Conservation (phyloP, 2,888 invertebrate species). For the Morpho deidamia region DNA sequence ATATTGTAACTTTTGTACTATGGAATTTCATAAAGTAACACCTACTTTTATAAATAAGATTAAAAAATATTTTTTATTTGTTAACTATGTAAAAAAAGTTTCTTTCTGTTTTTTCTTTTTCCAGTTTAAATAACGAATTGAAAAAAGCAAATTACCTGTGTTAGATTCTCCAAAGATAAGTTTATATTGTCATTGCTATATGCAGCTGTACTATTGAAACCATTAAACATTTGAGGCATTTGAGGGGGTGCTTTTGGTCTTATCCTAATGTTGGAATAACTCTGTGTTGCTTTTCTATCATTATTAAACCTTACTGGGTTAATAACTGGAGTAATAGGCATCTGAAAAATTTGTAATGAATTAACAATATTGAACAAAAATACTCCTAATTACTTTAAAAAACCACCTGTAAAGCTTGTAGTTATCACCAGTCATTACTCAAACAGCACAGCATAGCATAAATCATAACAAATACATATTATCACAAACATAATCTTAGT, state of each 20-base stretch:
- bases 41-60: too few relatives aligned
- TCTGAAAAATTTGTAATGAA: slow-evolving; percentile 21
- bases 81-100: too few relatives aligned
- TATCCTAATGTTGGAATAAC: slow-evolving; percentile 31
- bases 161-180: slow-evolving; percentile 66
- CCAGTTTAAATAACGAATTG: not conserved
- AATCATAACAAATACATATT: too few relatives aligned
- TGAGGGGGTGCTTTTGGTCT: slow-evolving; percentile 35
- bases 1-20: too few relatives aligned
- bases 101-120: too few relatives aligned
- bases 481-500: too few relatives aligned
- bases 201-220: slow-evolving; percentile 35
- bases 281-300: slow-evolving; percentile 33
- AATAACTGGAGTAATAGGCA: slow-evolving; percentile 33
- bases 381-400: not conserved
- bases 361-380: not conserved
- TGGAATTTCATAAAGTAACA: too few relatives aligned
- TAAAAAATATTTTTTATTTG: too few relatives aligned
- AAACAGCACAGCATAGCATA: too few relatives aligned
- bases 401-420: too few relatives aligned
- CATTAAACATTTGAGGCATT: slow-evolving; percentile 46
- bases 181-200: slow-evolving; percentile 58
- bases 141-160: slow-evolving; percentile 50
- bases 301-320: slow-evolving; percentile 37
- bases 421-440: too few relatives aligned